Percentiles rank a stretch among this genome's conserved stretches.
phyloP scores from a whole-genome alignment of 2,888 invertebrate species.

The Ornithoptera alexandrae region DNA sequence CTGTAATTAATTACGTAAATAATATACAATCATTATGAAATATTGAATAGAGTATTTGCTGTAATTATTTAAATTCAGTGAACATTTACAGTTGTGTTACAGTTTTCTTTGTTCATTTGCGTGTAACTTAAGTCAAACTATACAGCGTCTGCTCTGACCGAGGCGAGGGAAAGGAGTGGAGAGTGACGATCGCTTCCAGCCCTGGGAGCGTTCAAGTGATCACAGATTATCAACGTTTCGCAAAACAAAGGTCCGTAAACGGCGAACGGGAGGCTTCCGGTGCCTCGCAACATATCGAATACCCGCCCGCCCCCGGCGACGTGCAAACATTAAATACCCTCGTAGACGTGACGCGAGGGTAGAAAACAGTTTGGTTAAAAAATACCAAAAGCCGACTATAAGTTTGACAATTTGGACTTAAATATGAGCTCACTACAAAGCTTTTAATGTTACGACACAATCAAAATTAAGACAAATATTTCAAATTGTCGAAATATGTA shows the following conservation, averaged over 20 bases:
- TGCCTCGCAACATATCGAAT: constrained; percentile 52
- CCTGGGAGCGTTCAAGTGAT: constrained; percentile 40
- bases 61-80: background rate
- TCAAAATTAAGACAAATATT: no score
- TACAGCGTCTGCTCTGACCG: background rate
- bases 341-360: constrained; percentile 16
- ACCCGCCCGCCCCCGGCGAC: constrained; percentile 46
- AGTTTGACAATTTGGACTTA: background rate
- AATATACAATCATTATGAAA: no score
- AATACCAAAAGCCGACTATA: background rate
- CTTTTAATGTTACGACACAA: no score
- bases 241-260: constrained; percentile 71
- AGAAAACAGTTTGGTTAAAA: background rate
- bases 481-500: no score
- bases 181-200: constrained; percentile 11
- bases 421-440: no score
- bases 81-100: background rate
- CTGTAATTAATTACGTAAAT: no score
- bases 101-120: constrained; percentile 16
- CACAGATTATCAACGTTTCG: constrained; percentile 43
- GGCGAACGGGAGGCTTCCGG: constrained; percentile 61
- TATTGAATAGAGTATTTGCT: no score
- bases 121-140: constrained; percentile 6
- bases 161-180: constrained; percentile 15
- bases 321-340: constrained; percentile 47